Evolutionary conservation across 2,113 vertebrate species (phyloP).

Genomic region (Donacobius atricapilla): DNA sequence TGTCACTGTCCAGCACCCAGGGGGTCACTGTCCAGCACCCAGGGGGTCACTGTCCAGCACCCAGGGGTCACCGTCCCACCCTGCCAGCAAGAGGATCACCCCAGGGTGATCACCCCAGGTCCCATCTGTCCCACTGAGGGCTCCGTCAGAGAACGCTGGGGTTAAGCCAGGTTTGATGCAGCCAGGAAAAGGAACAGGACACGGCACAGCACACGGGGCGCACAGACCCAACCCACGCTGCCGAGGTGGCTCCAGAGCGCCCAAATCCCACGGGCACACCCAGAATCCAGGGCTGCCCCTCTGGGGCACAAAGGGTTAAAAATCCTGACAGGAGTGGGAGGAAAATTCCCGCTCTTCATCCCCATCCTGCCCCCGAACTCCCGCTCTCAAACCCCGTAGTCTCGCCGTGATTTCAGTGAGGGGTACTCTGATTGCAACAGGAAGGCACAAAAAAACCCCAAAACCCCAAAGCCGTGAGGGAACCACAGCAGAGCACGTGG

Average conservation of each 20-base stretch:
- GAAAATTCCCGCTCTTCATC: background rate
- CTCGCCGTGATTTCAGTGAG: accelerated
- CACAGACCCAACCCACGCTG: accelerated
- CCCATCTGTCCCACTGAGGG: background rate
- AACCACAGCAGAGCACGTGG: accelerated
- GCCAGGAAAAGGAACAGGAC: background rate
- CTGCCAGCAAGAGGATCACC: no score
- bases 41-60: no score
- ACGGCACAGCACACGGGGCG: accelerated
- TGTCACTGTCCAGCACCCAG: background rate
- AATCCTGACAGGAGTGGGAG: background rate
- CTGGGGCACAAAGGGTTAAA: background rate
- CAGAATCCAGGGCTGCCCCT: accelerated
- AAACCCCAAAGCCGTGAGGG: background rate
- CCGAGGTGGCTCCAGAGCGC: accelerated
- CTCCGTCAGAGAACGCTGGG: accelerated
- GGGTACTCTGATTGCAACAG: background rate
- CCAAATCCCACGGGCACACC: accelerated
- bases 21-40: no score
- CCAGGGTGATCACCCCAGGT: background rate
- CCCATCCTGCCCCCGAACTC: background rate
- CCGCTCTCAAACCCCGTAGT: accelerated
- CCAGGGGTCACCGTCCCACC: background rate
- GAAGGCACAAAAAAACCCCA: background rate
- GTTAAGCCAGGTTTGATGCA: background rate